A percentile compares a stretch with the other conserved stretches of the same genome.
phyloP scores from a whole-genome alignment of 92 coral and sea anemone species.

The Umimayanthus kanabou region DNA sequence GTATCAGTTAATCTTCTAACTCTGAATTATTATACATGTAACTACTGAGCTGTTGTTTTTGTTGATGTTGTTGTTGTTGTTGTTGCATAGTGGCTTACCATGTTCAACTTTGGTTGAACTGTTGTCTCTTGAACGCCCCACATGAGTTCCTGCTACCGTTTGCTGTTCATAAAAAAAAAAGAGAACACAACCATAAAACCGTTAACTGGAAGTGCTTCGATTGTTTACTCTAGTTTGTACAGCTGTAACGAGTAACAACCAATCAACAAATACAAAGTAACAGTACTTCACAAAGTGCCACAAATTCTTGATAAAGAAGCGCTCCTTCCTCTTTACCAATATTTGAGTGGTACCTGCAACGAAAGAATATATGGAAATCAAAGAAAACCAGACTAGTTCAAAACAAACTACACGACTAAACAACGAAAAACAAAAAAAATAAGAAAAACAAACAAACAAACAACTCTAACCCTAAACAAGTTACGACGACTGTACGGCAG shows the following conservation, averaged over 20 bases:
- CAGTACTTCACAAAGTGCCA: conserved; percentile 11
- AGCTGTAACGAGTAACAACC: neutral
- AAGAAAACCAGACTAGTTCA: too few species aligned
- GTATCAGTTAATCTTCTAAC: too few species aligned
- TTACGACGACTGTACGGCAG: too few species aligned
- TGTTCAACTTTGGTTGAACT: conserved; percentile 15
- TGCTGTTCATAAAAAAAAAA: neutral
- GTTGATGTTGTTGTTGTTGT: too few species aligned
- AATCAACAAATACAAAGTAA: too few species aligned
- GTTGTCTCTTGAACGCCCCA: neutral
- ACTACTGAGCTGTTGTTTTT: too few species aligned
- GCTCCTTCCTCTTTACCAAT: conserved; percentile 31
- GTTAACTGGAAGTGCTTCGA: neutral
- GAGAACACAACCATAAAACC: neutral
- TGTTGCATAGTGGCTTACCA: neutral
- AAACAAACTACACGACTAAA: too few species aligned
- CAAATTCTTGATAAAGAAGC: conserved; percentile 25
- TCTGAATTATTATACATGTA: too few species aligned
- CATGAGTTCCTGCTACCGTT: neutral
- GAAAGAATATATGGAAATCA: neutral
- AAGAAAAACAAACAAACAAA: too few species aligned
- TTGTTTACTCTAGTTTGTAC: too few species aligned
- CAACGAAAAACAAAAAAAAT: too few species aligned
- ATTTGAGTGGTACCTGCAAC: conserved; percentile 75
- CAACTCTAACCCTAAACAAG: too few species aligned